Percentiles rank a stretch among this genome's conserved stretches.
Evolutionary conservation across 2,113 vertebrate genomes (phyloP).

Genomic region (Tychaedon coryphoeus): DNA sequence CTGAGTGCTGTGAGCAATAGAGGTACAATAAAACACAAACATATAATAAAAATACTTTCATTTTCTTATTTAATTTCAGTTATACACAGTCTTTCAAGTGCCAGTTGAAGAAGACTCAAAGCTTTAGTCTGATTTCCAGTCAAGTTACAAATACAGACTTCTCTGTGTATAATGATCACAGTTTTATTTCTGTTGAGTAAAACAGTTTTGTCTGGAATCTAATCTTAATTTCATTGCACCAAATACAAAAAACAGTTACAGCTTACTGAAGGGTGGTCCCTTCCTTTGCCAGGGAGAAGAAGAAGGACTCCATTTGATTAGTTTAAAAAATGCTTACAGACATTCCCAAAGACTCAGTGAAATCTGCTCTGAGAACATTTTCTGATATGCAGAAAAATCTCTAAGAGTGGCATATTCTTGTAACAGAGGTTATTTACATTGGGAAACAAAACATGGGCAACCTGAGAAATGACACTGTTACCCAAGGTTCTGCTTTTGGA

Average conservation of each 20-base stretch:
- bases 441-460: neutral
- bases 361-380: neutral
- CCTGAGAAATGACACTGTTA: neutral
- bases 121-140: neutral
- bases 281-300: neutral
- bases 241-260: neutral
- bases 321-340: neutral
- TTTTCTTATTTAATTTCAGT: neutral
- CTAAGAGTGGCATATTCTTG: neutral
- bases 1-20: neutral
- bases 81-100: neutral
- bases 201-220: conserved; percentile 14
- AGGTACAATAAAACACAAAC: neutral
- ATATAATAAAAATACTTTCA: neutral
- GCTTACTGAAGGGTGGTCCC: neutral
- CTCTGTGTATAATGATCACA: neutral
- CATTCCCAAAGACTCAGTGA: neutral
- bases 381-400: neutral
- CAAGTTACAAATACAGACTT: neutral
- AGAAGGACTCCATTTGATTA: neutral
- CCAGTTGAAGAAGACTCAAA: neutral
- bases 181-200: neutral
- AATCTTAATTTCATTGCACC: neutral
- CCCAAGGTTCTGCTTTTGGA: neutral
- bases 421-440: neutral